Percentiles rank a stretch among this genome's conserved stretches.
phyloP scores from a whole-genome alignment of 2,797 vertebrate genomes.

The Apodemus agrarius region DNA sequence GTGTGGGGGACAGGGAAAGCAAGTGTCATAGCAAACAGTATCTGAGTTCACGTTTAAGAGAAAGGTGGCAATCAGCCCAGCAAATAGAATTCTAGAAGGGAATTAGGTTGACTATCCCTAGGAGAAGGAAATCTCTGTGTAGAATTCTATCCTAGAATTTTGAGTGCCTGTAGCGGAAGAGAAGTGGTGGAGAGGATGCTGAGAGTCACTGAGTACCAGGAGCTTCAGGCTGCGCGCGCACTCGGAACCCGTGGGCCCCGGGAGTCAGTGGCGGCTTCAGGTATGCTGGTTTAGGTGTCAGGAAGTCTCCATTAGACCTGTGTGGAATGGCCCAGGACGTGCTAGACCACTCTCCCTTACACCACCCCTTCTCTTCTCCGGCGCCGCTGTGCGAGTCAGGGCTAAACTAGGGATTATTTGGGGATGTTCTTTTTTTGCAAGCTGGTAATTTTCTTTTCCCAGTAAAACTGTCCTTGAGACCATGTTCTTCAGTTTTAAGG shows the following conservation, averaged over 20 bases:
- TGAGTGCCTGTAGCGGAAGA: neutral
- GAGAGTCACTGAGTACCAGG: neutral
- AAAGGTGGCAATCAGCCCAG: neutral
- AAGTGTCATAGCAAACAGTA: neutral
- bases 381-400: rapidly evolving
- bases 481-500: neutral
- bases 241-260: neutral
- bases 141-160: neutral
- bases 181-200: neutral
- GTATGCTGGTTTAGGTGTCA: neutral
- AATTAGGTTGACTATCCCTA: neutral
- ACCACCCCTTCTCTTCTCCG: neutral
- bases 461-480: neutral
- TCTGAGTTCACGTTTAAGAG: neutral
- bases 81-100: neutral
- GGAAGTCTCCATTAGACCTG: neutral
- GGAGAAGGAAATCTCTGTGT: neutral
- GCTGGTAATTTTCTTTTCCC: constrained; percentile 15
- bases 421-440: neutral
- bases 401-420: neutral
- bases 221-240: neutral
- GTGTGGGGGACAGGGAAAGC: neutral
- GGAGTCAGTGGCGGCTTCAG: neutral
- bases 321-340: neutral
- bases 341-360: neutral